Percentiles rank a stretch among this genome's conserved stretches.
phyloP scores from a whole-genome alignment of 2,113 vertebrate species.

The Silurus glanis region DNA sequence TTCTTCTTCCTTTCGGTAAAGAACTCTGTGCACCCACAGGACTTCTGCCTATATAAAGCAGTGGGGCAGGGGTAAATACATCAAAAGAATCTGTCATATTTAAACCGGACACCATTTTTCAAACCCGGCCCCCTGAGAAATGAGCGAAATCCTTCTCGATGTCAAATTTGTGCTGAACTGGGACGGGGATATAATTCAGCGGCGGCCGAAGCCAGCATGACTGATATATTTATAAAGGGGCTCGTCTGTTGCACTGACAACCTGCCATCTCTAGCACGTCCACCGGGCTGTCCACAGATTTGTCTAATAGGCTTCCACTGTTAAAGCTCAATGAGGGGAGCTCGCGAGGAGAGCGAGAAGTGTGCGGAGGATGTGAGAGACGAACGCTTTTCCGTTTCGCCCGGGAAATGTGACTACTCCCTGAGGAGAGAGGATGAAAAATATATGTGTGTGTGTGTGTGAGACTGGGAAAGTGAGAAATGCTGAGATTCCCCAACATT shows the following conservation, averaged over 20 bases:
- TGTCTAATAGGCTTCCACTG: constrained; percentile 76
- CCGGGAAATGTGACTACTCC: constrained; percentile 68
- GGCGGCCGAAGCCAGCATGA: constrained; percentile 70
- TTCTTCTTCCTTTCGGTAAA: constrained; percentile 39
- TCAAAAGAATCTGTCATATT: constrained; percentile 63
- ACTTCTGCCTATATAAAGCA: constrained; percentile 53
- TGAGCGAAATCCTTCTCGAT: constrained; percentile 54
- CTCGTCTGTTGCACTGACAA: constrained; percentile 66
- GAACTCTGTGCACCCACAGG: constrained; percentile 32
- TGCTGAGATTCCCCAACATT: constrained; percentile 29
- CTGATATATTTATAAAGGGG: constrained; percentile 76
- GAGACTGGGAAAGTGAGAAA: constrained; percentile 20
- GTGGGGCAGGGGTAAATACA: constrained; percentile 69
- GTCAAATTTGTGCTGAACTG: constrained; percentile 61
- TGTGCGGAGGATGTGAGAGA: constrained; percentile 62
- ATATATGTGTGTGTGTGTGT: constrained; percentile 28
- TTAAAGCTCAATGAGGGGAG: constrained; percentile 43
- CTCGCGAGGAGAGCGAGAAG: constrained; percentile 48
- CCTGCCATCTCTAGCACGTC: constrained; percentile 67
- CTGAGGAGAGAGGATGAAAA: constrained; percentile 60
- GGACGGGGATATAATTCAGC: constrained; percentile 63
- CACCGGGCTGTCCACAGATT: constrained; percentile 67
- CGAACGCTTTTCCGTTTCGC: constrained; percentile 56
- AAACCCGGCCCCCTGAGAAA: constrained; percentile 48
- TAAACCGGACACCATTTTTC: constrained; percentile 67